These are phyloP conservation scores for Eutolmus rufibarbis DNA, from an alignment of 2,888 invertebrate species.

Conservation along the genomic window DNA sequence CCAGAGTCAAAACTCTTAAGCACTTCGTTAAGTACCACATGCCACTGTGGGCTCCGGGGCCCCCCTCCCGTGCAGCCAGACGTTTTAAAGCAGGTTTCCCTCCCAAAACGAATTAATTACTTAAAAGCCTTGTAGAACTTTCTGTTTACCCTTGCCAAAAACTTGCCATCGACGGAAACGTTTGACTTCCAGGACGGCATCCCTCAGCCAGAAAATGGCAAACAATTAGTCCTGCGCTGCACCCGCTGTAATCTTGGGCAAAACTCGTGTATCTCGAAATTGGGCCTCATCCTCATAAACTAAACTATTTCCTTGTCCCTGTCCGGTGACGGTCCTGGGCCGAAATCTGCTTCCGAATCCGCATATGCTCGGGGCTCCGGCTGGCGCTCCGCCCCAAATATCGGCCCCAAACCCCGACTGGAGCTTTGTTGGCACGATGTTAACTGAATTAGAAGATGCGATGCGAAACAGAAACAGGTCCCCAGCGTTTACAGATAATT, in stretches of 20 bases:
- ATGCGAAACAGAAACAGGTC: background rate
- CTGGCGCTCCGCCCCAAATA: background rate
- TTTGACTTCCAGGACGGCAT: background rate
- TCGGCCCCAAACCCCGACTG: background rate
- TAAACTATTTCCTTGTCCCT: background rate
- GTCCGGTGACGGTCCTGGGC: background rate
- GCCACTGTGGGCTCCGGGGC: background rate
- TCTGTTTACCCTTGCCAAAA: background rate
- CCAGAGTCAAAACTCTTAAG: background rate
- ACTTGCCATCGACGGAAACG: background rate
- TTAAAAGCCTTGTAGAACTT: background rate
- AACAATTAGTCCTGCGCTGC: background rate
- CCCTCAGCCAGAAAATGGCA: background rate
- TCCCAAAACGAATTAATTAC: background rate
- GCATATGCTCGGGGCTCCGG: background rate
- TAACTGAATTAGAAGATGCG: constrained; percentile 13
- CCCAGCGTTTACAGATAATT: constrained; percentile 1
- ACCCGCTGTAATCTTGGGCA: background rate
- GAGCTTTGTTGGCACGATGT: background rate
- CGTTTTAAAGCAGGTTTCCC: background rate
- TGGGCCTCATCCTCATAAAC: background rate
- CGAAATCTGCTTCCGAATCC: background rate
- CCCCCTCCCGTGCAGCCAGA: background rate
- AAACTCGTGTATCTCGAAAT: background rate
- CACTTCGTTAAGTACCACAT: background rate